Base-by-base conservation (phyloP, 64 coral and sea anemone genomes). In the Platygyra sinensis region DNA sequence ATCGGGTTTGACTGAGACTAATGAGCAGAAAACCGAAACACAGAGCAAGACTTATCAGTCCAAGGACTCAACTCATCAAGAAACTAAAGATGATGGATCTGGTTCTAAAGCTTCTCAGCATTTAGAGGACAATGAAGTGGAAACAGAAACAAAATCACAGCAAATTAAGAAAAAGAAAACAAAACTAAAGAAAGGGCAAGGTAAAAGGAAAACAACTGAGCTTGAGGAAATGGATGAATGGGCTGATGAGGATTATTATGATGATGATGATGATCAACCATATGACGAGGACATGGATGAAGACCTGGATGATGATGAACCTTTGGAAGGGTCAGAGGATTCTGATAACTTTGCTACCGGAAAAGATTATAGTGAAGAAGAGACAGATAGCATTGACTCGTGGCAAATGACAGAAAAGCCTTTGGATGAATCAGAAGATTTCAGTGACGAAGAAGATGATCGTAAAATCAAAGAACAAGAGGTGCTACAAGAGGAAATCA, bases 161-260 rank as follows among this genome's bases (percentile, higher is more conserved):
- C n/a, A 75, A 52, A 17, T 2, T 14, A 72, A 16, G 24, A 82
- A 61, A 90, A 74, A 74, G 69, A 82, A 90, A 72, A 30, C 18
- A 5, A 74, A 90, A 30, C 17, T 25, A 85, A 83, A 84, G 55
- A 91, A 91, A 91, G 67, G 67, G 9, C 65, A 32, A 22, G 27
- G n/a, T 18, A 80, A 79, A n/a, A 91, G 76, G 72, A 91, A 62
- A 42, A 38, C 39, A 13, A 49, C 29, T 76, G 81, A 92, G 25
- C 76, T 25, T 65, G 83, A 92, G 15, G 60, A 24, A n/a, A 86
- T 91, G 31, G 83, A 73, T 80, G 93, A 88, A 30, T 86, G 62
- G 49, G 72, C 73, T 76, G 82, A 87, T 73, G 87, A 98, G 25
- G 86, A 98, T 79, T 30, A 76, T 76, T 78, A 89, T 84, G 77